Evolutionary conservation across 1,140 invertebrate species (phyloP), one percentile per base, ranked within the genome.

Genomic region (Venustaconcha ellipsiformis): DNA sequence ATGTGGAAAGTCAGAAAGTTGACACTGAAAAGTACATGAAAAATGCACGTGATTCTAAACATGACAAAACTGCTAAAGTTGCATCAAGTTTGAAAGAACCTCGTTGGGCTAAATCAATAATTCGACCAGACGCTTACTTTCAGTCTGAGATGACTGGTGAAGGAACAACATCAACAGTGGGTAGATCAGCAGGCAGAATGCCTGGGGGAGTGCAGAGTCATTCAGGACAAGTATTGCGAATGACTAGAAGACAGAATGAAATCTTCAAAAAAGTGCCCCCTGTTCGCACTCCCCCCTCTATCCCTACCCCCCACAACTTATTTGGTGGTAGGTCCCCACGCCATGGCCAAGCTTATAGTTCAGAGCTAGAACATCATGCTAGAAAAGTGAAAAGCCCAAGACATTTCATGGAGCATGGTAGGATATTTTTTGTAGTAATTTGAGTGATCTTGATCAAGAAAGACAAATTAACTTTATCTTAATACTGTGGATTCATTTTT

Each of bases 291-390:
- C 82, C 87, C 13, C 86, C 87, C 18, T 88, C 87, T 14, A 88
- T 88, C 37, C 87, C 87, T 20, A 82, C 78, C 73, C 79, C 82
- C 14, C 79, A 82, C 57, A 73, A 79, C 64, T 20, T 60, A 48
- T 55, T 78, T 55, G 69, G 48, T 4, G 67, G 63, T 12, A 67
- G 66, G 14, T 72, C 82, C 5, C 80, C 82, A 1, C 60, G 83
- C 20, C 70, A 76, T 1, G 79, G 76, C 57, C 72, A 80, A 14
- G 66, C 78, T 14, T 86, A 82, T 72, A 80, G 81, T 55, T 57
- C 79, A 0, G 86, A 86, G 68, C 67, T 88, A 65, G 87, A 88
- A 30, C 84, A 84, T 57, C 87, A 87, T 77, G 87, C 87, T 13
- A 67, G 85, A 13, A 84, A 80, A 67, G 75, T 80, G 1, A 81